These are phyloP conservation scores for Enteromius unitaeniatus DNA, from an alignment of 2,797 vertebrate species.

Conservation along the genomic window DNA sequence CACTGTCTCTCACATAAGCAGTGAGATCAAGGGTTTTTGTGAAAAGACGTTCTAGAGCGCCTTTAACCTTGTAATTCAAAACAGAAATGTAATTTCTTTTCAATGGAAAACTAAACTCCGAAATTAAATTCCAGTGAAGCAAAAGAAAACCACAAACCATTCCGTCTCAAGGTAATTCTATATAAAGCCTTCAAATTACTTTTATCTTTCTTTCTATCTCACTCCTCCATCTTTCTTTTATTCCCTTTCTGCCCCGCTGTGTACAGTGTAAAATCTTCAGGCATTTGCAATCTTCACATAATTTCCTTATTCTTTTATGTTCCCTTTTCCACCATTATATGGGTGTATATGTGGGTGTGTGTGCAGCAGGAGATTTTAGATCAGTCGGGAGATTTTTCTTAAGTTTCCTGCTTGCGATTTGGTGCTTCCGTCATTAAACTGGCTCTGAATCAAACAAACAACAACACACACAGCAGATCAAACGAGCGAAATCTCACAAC, in stretches of 20 bases:
- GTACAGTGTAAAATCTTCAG: conserved; percentile 20
- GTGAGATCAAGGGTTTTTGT: background rate
- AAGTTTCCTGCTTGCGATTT: conserved; percentile 34
- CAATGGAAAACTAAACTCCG: background rate
- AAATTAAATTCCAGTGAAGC: conserved; percentile 12
- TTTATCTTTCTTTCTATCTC: conserved; percentile 8
- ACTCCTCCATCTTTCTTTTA: conserved; percentile 1
- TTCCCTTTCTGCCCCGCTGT: background rate
- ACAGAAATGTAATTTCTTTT: background rate
- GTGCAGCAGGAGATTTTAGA: conserved; percentile 21
- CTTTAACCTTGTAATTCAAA: background rate
- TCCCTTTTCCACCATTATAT: background rate
- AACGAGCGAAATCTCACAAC: conserved; percentile 20
- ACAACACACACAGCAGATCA: conserved; percentile 31
- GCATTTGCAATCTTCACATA: conserved; percentile 2
- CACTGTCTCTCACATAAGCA: background rate
- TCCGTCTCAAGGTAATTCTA: conserved; percentile 18
- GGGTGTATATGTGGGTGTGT: background rate
- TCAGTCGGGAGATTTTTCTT: conserved; percentile 29
- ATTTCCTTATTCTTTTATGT: conserved; percentile 20
- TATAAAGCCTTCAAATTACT: conserved; percentile 29
- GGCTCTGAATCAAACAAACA: conserved; percentile 29
- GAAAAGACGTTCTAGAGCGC: background rate
- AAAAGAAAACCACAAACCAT: conserved; percentile 8
- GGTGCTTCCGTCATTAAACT: conserved; percentile 40